phyloP scores from a whole-genome alignment of 2,797 vertebrate species.

The Fringilla coelebs region DNA sequence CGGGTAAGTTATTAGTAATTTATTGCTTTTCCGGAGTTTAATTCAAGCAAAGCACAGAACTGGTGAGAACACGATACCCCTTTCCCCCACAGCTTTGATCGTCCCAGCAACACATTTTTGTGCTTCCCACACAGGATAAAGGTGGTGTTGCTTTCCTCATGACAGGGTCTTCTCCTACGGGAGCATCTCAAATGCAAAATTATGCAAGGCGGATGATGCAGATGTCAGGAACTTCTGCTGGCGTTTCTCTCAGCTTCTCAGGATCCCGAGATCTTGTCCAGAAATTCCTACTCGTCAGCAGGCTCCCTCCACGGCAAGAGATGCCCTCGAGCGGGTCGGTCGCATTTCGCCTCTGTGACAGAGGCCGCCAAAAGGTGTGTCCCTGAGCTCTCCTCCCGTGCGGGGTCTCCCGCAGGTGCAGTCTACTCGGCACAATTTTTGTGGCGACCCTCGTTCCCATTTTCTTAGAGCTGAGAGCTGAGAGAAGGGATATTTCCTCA shows the following conservation, averaged over 20 bases:
- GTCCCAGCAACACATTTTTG: not conserved
- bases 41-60: not conserved
- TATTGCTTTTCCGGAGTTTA: not conserved
- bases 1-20: not conserved
- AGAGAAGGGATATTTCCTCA: not conserved
- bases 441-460: not conserved
- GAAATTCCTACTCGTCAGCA: not conserved
- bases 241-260: not conserved
- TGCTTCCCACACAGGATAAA: constrained; percentile 4
- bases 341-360: not conserved
- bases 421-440: not conserved
- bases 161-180: not conserved
- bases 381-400: not conserved
- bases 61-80: not conserved
- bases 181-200: not conserved
- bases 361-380: fast-evolving
- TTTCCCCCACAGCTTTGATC: not conserved
- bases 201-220: not conserved
- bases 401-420: not conserved
- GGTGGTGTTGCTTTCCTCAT: not conserved
- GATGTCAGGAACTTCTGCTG: not conserved
- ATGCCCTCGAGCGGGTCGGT: not conserved
- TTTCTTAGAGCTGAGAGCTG: not conserved
- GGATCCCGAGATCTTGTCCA: not conserved
- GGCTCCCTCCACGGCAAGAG: not conserved